phyloP scores from a whole-genome alignment of 2,888 invertebrate species.

The Helobdella robusta region DNA sequence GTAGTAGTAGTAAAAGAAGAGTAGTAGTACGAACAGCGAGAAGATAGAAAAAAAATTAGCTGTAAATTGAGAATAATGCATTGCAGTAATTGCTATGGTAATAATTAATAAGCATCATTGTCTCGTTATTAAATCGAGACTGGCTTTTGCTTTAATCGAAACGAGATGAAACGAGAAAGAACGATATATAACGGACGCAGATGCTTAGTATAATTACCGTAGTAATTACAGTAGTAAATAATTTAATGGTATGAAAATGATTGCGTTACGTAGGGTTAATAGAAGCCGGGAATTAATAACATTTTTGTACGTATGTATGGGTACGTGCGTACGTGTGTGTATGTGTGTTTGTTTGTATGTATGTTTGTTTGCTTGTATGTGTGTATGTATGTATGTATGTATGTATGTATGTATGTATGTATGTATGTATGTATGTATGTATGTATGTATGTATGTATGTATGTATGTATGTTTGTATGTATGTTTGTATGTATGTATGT shows the following conservation, averaged over 20 bases:
- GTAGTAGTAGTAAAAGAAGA: too few species aligned
- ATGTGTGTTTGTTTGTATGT: not conserved
- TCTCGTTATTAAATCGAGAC: too few species aligned
- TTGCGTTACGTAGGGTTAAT: conserved; percentile 45
- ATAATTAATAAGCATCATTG: too few species aligned
- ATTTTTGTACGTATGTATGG: not conserved
- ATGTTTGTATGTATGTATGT: conserved; percentile 15
- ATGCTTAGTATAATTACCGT: too few species aligned
- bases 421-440: conserved; percentile 11
- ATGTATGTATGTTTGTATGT: conserved; percentile 16
- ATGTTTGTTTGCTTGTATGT: not conserved
- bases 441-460: not conserved
- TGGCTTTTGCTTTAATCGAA: too few species aligned
- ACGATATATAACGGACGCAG: too few species aligned
- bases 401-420: conserved; percentile 2
- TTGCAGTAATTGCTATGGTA: not conserved
- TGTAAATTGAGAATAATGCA: not conserved
- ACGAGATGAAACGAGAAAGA: too few species aligned
- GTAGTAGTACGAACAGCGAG: too few species aligned
- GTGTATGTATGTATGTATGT: conserved; percentile 2
- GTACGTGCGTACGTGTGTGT: conserved; percentile 3
- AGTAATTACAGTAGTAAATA: too few species aligned
- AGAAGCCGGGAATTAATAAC: conserved; percentile 17
- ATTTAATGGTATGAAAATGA: too few species aligned
- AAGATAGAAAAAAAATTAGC: too few species aligned